These are phyloP conservation scores for Pterostichus madidus DNA, from an alignment of 2,888 invertebrate species.

Conservation along the genomic window DNA sequence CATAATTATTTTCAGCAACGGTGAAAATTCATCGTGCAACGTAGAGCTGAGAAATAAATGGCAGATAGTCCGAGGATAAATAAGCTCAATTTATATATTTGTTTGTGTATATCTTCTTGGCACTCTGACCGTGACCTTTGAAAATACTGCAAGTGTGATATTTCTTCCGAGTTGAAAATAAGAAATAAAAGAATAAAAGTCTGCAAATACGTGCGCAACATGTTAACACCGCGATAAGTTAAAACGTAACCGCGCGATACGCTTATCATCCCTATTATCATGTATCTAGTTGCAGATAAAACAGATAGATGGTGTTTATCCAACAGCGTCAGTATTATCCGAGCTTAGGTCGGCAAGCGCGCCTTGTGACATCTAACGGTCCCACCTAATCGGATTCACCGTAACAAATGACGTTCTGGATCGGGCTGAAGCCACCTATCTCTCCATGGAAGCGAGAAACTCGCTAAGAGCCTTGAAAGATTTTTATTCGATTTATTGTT, in stretches of 20 bases:
- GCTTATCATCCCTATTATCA: constrained; percentile 27
- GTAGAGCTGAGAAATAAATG: no score
- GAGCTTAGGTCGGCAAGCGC: constrained; percentile 23
- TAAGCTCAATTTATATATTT: no score
- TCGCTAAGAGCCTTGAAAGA: constrained; percentile 31
- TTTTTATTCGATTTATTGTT: constrained; percentile 63
- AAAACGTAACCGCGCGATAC: constrained; percentile 30
- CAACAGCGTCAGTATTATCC: constrained; percentile 15
- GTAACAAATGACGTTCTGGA: constrained; percentile 41
- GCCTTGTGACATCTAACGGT: constrained; percentile 1
- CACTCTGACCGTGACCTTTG: background rate
- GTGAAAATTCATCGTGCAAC: no score
- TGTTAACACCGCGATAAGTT: background rate
- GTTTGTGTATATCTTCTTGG: no score
- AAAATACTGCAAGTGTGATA: constrained; percentile 8
- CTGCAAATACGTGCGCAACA: constrained; percentile 10
- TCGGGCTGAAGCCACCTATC: constrained; percentile 32
- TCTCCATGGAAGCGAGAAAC: background rate
- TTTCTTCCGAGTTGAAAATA: constrained; percentile 3
- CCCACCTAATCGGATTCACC: constrained; percentile 48
- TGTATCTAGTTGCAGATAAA: constrained; percentile 44
- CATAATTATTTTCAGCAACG: no score
- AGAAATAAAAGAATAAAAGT: constrained; percentile 10
- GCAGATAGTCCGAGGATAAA: no score
- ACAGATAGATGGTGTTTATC: constrained; percentile 48